Conservation (phyloP, 2,113 vertebrate species). For the Lepus europaeus region DNA sequence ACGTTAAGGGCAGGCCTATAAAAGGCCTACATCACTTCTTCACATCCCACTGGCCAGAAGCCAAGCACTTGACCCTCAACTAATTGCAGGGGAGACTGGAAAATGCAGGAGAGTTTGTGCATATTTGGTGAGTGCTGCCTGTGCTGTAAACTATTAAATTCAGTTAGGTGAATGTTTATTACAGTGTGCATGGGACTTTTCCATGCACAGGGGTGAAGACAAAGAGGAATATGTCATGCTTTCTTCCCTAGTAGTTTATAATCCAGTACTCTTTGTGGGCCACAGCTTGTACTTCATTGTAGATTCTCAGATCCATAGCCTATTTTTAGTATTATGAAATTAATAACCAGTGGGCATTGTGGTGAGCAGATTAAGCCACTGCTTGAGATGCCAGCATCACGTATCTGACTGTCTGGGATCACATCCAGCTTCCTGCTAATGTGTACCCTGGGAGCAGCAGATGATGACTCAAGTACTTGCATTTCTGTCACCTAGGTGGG, state of each 20-base stretch:
- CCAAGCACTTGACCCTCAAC: neutral
- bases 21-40: neutral
- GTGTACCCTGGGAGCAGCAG: too few species aligned
- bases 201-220: neutral
- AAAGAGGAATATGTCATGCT: conserved; percentile 19
- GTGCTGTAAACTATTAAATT: neutral
- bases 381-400: too few species aligned
- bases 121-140: neutral
- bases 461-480: too few species aligned
- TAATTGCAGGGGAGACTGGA: neutral
- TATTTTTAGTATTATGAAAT: conserved; percentile 46
- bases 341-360: conserved; percentile 14
- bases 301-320: conserved; percentile 37
- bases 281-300: conserved; percentile 38
- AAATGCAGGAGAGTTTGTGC: neutral
- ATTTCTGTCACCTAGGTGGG: too few species aligned
- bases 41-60: neutral
- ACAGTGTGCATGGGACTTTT: neutral
- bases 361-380: too few species aligned
- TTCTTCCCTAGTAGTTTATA: conserved; percentile 29
- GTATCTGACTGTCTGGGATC: too few species aligned
- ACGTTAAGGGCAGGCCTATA: neutral
- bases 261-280: neutral
- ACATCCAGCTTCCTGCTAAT: too few species aligned
- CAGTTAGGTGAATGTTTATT: conserved; percentile 46